A percentile compares a stretch with the other conserved stretches of the same genome.
Evolutionary conservation across 1,140 invertebrate species (phyloP).

Genomic region (Drosophila mauritiana): DNA sequence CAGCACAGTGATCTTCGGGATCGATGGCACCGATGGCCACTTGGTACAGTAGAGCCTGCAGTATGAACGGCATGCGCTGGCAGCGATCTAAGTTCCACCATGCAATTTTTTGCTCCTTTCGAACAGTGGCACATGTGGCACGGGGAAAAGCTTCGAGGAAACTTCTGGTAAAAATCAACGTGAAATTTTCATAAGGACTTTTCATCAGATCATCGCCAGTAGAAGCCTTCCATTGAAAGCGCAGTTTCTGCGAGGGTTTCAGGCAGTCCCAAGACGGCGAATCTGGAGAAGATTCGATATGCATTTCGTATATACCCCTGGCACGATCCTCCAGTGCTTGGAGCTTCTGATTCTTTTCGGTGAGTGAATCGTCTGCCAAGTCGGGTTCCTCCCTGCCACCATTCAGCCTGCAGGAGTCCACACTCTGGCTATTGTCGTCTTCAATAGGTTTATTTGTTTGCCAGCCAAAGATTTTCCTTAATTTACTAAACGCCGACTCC

Average conservation of each 20-base stretch:
- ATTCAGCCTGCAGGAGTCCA: not conserved
- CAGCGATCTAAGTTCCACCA: constrained; percentile 29
- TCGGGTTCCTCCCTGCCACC: not conserved
- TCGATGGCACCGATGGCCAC: constrained; percentile 43
- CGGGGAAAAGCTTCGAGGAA: not conserved
- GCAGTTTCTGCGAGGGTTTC: constrained; percentile 28
- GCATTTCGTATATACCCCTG: constrained; percentile 13
- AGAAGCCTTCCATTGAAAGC: constrained; percentile 53
- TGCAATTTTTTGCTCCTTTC: not conserved
- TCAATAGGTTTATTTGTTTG: not conserved
- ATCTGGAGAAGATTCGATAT: too few relatives aligned
- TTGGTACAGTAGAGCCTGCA: constrained; percentile 62
- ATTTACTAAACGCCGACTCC: not conserved
- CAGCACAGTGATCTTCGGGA: constrained; percentile 49
- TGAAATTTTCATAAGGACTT: constrained; percentile 59
- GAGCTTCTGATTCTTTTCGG: not conserved
- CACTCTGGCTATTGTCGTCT: not conserved
- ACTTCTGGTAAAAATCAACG: constrained; percentile 3
- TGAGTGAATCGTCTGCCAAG: not conserved
- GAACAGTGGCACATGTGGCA: not conserved
- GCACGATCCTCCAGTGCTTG: constrained; percentile 6
- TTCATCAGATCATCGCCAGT: constrained; percentile 28
- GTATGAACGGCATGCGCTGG: constrained; percentile 54
- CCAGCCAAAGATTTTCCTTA: not conserved
- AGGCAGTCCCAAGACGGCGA: constrained; percentile 20